Base-by-base conservation (phyloP, 2,888 invertebrate species). In the Pristionchus arcanus region DNA sequence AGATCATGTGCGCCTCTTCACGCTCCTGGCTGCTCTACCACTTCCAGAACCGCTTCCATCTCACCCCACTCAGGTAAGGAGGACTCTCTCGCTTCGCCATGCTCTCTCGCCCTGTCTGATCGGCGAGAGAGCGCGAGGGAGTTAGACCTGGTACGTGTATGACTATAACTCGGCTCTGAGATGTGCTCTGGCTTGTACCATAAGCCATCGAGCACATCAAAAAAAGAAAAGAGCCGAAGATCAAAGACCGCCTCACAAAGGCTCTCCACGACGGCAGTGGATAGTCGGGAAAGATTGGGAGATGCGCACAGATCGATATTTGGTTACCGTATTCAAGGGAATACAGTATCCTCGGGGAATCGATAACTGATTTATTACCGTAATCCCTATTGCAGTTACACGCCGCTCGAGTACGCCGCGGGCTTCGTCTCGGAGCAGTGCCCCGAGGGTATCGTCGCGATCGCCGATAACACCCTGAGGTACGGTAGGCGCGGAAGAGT, bases 371-470 rank as follows among this genome's bases (percentile, higher is more conserved):
- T 21, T 83, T 53, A 34, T 9, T 59, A 85, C 59, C 55, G 84
- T 85, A 85, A 59, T 66, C 31, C 9, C n/a, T 34, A 3, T 88
- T 88, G 15, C 55, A 88, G 87, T 88, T 89, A 89, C 83, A 81
- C 89, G n/a, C 97, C 98, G 90, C 96, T 99, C 90, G 99, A 99
- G 95, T 98, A 98, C 96, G 99, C 99, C 0, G 98, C 98, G 1
- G 98, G 98, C 5, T 99, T 99, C 95, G 96, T 96, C 1, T 97
- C 97, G 92, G 99, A 99, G 96, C 99, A 99, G 96, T 99, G 99
- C 96, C 98, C 98, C 0, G 99, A 99, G 96, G 99, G 99, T 92
- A 98, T 99, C 93, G 99, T 99, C 0, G 99, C 99, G 0, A 99
- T 99, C 95, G 98, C 98, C 0, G 98, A 98, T 1, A 99, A 99